Conservation (phyloP, 2,888 invertebrate genomes). For the Cataglyphis rosenhaueri region DNA sequence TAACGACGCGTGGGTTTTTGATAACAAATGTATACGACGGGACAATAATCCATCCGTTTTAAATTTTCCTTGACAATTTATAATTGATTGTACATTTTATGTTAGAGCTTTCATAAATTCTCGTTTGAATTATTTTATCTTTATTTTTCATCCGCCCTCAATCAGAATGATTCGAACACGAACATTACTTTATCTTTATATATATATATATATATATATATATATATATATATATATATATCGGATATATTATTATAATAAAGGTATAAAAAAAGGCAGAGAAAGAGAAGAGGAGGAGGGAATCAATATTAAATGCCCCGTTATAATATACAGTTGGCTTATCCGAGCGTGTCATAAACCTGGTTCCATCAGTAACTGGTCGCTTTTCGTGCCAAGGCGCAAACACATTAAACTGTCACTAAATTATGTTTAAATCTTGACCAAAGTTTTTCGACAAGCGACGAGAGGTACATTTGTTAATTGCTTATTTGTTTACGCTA, state of each 20-base stretch:
- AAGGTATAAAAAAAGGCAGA: not conserved
- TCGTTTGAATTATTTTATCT: not conserved
- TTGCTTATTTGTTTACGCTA: not conserved
- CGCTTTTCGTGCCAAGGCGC: slow-evolving; percentile 49
- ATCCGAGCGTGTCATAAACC: slow-evolving; percentile 48
- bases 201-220: too few species aligned
- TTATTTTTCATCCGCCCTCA: not conserved
- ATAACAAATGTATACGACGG: not conserved
- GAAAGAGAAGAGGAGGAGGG: not conserved
- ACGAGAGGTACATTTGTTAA: slow-evolving; percentile 25
- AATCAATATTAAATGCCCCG: slow-evolving; percentile 25
- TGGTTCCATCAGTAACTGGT: slow-evolving; percentile 49
- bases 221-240: not conserved
- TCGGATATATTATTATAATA: slow-evolving; percentile 19
- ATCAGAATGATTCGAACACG: not conserved
- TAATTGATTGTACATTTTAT: not conserved
- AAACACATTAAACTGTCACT: slow-evolving; percentile 60
- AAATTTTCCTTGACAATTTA: not conserved
- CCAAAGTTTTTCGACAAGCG: slow-evolving; percentile 38
- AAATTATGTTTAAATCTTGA: slow-evolving; percentile 60
- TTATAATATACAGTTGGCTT: slow-evolving; percentile 33
- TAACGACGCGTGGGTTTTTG: slow-evolving; percentile 23
- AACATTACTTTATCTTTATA: not conserved
- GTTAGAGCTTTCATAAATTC: not conserved
- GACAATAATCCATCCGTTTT: not conserved